phyloP scores from a whole-genome alignment of 2,797 vertebrate species.

The Sebastiscus albofasciatus region DNA sequence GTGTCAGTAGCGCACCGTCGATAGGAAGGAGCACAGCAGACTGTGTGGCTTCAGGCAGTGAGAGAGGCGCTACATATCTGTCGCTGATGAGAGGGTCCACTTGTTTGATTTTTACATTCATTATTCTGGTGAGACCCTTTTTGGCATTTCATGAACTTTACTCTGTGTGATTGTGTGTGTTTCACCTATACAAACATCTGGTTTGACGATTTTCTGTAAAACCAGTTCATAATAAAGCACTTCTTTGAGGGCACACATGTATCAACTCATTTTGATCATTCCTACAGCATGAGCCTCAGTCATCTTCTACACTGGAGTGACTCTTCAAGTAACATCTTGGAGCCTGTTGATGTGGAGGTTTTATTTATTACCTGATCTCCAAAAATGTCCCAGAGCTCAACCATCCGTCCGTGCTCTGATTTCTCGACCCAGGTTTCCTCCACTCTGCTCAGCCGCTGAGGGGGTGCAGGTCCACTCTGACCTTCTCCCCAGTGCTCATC shows the following conservation, averaged over 20 bases:
- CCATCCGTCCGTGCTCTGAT: slow-evolving; percentile 15
- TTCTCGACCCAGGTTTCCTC: neutral
- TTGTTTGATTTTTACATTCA: slow-evolving; percentile 40
- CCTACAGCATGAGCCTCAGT: slow-evolving; percentile 23
- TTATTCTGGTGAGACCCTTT: slow-evolving; percentile 25
- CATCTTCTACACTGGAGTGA: slow-evolving; percentile 7
- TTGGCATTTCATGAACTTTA: slow-evolving; percentile 19
- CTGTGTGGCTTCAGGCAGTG: slow-evolving; percentile 1
- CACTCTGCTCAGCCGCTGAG: slow-evolving; percentile 83
- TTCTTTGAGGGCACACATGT: slow-evolving; percentile 47
- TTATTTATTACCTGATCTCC: slow-evolving; percentile 12
- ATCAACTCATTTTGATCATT: slow-evolving; percentile 27
- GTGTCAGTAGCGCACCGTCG: slow-evolving; percentile 64
- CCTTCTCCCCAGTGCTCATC: slow-evolving; percentile 90
- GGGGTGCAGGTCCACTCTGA: slow-evolving; percentile 89
- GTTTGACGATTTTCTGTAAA: slow-evolving; percentile 10
- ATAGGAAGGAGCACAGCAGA: slow-evolving; percentile 1
- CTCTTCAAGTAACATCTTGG: slow-evolving; percentile 40
- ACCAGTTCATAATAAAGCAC: slow-evolving; percentile 32
- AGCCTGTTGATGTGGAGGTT: slow-evolving; percentile 29
- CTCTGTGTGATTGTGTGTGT: slow-evolving; percentile 1
- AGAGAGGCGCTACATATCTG: neutral
- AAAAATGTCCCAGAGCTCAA: slow-evolving; percentile 24
- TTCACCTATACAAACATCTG: neutral
- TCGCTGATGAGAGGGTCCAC: slow-evolving; percentile 11